Conservation (phyloP, 1,140 invertebrate genomes). For the Lucilia cuprina region DNA sequence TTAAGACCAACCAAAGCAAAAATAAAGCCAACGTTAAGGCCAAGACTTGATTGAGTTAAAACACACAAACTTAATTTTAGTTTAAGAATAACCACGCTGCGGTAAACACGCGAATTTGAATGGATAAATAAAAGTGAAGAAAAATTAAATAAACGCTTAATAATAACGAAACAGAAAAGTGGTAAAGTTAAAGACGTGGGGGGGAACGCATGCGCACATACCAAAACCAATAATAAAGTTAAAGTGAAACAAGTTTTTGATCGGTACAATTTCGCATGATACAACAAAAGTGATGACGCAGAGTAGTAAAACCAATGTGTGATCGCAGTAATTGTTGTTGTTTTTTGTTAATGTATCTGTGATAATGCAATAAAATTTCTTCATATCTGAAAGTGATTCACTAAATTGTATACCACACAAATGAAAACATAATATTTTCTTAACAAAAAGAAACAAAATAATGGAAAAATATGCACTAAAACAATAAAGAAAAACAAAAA, state of each 20-base stretch:
- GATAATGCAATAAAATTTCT: constrained; percentile 24
- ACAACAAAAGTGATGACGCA: constrained; percentile 27
- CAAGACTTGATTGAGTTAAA: neutral
- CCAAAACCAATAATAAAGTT: neutral
- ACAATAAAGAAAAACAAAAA: neutral
- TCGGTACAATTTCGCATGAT: constrained; percentile 24
- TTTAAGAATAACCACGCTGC: constrained; percentile 26
- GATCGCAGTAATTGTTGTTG: neutral
- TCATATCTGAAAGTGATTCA: neutral
- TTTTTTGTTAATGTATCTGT: neutral
- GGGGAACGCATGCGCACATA: constrained; percentile 8
- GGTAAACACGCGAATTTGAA: constrained; percentile 8
- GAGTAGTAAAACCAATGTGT: neutral
- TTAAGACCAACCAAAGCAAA: neutral
- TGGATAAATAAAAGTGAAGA: neutral
- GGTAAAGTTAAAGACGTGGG: neutral
- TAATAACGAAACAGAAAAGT: neutral
- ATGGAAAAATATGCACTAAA: neutral
- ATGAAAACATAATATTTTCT: constrained; percentile 7
- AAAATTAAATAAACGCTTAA: neutral
- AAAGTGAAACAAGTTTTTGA: constrained; percentile 27
- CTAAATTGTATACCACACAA: neutral
- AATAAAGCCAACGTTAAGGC: neutral
- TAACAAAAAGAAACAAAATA: neutral
- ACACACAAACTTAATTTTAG: neutral